Conservation (phyloP, 2,113 vertebrate species). For the Leucosticte australis region DNA sequence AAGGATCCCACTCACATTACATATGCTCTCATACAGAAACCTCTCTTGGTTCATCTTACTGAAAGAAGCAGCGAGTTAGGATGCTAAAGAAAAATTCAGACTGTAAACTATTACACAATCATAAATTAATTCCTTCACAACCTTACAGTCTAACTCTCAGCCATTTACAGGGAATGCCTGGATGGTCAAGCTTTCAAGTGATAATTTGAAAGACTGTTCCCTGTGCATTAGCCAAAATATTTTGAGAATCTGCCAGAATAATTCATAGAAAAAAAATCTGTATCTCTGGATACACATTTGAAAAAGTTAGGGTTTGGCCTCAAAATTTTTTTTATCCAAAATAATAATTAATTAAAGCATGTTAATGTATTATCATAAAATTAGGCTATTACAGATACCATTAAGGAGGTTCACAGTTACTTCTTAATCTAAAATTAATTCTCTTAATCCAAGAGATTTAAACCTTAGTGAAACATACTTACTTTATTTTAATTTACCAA, state of each 20-base stretch:
- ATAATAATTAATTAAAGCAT: background rate
- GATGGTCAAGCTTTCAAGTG: background rate
- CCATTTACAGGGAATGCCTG: conserved; percentile 1
- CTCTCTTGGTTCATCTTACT: background rate
- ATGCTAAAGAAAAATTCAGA: background rate
- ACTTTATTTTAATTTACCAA: conserved; percentile 2
- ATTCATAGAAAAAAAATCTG: background rate
- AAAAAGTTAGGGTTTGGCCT: background rate
- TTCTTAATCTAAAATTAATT: background rate
- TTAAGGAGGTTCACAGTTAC: background rate
- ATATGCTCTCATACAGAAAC: background rate
- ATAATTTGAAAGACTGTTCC: conserved; percentile 4
- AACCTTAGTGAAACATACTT: background rate
- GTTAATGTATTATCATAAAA: background rate
- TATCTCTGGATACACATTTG: background rate
- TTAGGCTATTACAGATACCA: background rate
- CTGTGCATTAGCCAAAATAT: background rate
- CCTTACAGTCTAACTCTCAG: background rate
- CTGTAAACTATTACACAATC: background rate
- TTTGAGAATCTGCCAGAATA: conserved; percentile 2
- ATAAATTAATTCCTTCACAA: background rate
- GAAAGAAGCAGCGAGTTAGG: background rate
- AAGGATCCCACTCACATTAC: background rate
- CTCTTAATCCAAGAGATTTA: background rate
- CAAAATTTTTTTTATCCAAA: background rate